Percentiles rank a stretch among this genome's conserved stretches.
Conservation (phyloP, 2,888 invertebrate species). For the Ormyrus pomaceus region DNA sequence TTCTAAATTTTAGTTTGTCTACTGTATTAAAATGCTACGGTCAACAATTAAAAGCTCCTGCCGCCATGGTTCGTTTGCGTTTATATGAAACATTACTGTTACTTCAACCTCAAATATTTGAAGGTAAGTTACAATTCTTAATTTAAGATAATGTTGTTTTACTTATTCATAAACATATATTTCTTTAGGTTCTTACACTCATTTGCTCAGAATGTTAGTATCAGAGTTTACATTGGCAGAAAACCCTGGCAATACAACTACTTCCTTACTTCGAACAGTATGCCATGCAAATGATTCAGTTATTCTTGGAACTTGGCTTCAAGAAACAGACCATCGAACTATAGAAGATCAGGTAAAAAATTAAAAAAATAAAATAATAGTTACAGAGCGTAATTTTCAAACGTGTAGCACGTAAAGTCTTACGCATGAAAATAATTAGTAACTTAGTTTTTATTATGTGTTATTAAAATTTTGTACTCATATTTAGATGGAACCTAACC, state of each 20-base stretch:
- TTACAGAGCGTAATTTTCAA: slow-evolving; percentile 41
- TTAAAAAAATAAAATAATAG: not conserved
- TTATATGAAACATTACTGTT: slow-evolving; percentile 91
- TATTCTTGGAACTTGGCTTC: slow-evolving; percentile 95
- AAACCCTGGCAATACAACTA: slow-evolving; percentile 93
- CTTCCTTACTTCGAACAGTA: slow-evolving; percentile 87
- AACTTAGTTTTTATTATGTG: not conserved
- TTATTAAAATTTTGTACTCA: slow-evolving; percentile 64
- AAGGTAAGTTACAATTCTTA: slow-evolving; percentile 77
- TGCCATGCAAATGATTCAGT: slow-evolving; percentile 94
- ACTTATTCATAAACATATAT: not conserved
- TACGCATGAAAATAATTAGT: slow-evolving; percentile 10
- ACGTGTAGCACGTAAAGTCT: not conserved
- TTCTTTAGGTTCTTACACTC: slow-evolving; percentile 84
- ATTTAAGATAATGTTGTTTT: slow-evolving; percentile 2
- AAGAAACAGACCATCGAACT: slow-evolving; percentile 96
- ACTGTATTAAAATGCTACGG: slow-evolving; percentile 92
- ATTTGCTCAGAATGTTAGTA: slow-evolving; percentile 91
- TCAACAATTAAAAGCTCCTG: slow-evolving; percentile 94
- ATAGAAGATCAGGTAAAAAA: slow-evolving; percentile 95
- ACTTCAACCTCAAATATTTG: slow-evolving; percentile 87
- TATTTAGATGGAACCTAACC: slow-evolving; percentile 88
- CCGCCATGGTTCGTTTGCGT: slow-evolving; percentile 94
- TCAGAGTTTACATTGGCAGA: slow-evolving; percentile 97
- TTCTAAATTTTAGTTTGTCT: slow-evolving; percentile 82